Conservation (phyloP, 2,113 vertebrate species). For the Bos indicus region DNA sequence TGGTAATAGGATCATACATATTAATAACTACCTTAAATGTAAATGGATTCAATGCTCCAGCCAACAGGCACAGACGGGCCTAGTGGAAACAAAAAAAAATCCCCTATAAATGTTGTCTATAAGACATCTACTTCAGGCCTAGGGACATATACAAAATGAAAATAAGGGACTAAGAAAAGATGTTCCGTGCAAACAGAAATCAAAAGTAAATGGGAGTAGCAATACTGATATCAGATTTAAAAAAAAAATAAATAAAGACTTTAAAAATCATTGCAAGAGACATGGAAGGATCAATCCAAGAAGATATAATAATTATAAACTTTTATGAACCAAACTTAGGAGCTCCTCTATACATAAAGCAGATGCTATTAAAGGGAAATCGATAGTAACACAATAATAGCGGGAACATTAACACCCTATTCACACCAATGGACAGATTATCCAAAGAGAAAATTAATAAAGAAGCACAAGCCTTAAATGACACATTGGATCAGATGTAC, state of each 20-base stretch:
- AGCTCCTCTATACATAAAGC: neutral
- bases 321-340: neutral
- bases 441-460: neutral
- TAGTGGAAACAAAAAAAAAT: neutral
- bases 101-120: neutral
- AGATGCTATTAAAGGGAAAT: neutral
- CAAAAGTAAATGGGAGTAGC: neutral
- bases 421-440: neutral
- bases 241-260: neutral
- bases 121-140: neutral
- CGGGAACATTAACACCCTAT: neutral
- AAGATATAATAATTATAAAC: neutral
- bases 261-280: neutral
- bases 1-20: neutral
- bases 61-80: neutral
- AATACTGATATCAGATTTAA: neutral
- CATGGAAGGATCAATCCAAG: neutral
- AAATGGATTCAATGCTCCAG: neutral
- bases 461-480: neutral
- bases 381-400: neutral
- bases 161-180: neutral
- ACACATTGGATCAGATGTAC: neutral
- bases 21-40: neutral
- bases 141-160: neutral
- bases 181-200: neutral